Conservation (phyloP, 1,140 invertebrate species). For the Euwallacea fornicatus region DNA sequence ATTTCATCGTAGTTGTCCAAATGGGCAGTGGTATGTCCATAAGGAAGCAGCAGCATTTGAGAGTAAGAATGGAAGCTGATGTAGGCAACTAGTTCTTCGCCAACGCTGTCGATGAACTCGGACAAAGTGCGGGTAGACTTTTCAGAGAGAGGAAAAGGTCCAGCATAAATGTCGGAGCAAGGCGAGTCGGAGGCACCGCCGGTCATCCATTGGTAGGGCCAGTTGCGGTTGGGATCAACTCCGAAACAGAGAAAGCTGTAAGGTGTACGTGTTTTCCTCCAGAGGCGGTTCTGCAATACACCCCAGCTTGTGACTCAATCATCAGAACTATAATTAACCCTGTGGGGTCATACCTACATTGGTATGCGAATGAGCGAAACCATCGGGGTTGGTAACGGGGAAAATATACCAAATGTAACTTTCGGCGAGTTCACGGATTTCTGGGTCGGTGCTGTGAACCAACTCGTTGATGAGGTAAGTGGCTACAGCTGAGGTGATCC, state of each 20-base stretch:
- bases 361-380: slow-evolving; percentile 71
- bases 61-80: slow-evolving; percentile 78
- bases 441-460: slow-evolving; percentile 57
- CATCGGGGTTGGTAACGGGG: slow-evolving; percentile 75
- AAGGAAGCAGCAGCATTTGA: slow-evolving; percentile 71
- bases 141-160: slow-evolving; percentile 72
- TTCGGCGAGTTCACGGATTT: slow-evolving; percentile 58
- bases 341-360: slow-evolving; percentile 52
- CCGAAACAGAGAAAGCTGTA: slow-evolving; percentile 60
- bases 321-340: background rate
- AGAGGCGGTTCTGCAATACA: slow-evolving; percentile 64
- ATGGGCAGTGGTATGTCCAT: slow-evolving; percentile 63
- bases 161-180: slow-evolving; percentile 73
- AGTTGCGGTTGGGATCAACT: slow-evolving; percentile 76
- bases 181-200: slow-evolving; percentile 66
- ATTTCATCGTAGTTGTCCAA: slow-evolving; percentile 65
- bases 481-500: slow-evolving; percentile 70
- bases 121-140: slow-evolving; percentile 66
- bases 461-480: slow-evolving; percentile 69
- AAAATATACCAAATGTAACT: slow-evolving; percentile 71
- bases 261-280: slow-evolving; percentile 72
- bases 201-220: slow-evolving; percentile 68
- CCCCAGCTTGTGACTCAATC: slow-evolving; percentile 1
- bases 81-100: slow-evolving; percentile 64
- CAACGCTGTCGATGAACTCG: slow-evolving; percentile 56